Evolutionary conservation across 1,140 invertebrate species (phyloP), one percentile per base, ranked within the genome.

Genomic region (Thaumetopoea pityocampa): DNA sequence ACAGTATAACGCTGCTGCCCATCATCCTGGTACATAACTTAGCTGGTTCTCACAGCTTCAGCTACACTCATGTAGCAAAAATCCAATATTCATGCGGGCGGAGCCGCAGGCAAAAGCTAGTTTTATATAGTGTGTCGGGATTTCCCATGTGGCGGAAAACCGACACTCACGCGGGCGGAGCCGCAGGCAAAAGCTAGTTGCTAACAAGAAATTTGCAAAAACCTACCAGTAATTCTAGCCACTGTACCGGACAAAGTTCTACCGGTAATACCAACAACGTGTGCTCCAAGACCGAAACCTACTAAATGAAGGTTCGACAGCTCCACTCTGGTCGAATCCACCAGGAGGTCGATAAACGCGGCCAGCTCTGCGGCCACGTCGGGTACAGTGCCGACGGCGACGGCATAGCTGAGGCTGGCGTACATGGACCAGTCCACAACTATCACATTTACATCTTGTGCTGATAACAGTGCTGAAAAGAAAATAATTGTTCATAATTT

Each of bases 241-340:
- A 74, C 32, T 16, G 26, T 5, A 3, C 51, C 54, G 33, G 87
- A 84, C 0, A 94, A 67, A 42, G 90, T 85, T 18, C 91, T 88
- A 1, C 94, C 94, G 4, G 93, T 91, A 53, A 94, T 94, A 0
- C 94, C 94, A 1, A 93, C 93, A 1, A 94, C 90, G 54, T 97
- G 94, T 1, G 94, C 94, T 0, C 95, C 94, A 0, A 92, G 71
- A 49, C 88, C 88, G 71, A 96, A 96, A 0, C 94, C 95, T 50
- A 97, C 93, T 20, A 96, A 55, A 64, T 97, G 95, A 3, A 74
- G 10, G 1, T 28, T 45, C n/a, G n/a, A n/a, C n/a, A n/a, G 2
- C 26, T 19, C 0, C 51, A n/a, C 0, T 42, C 18, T 2, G 57
- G 33, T 30, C 2, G 17, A 29, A 0, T 7, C 8, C 1, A 56